Evolutionary conservation across 2,113 vertebrate genomes (phyloP).

Genomic region (Triplophysa dalaica): DNA sequence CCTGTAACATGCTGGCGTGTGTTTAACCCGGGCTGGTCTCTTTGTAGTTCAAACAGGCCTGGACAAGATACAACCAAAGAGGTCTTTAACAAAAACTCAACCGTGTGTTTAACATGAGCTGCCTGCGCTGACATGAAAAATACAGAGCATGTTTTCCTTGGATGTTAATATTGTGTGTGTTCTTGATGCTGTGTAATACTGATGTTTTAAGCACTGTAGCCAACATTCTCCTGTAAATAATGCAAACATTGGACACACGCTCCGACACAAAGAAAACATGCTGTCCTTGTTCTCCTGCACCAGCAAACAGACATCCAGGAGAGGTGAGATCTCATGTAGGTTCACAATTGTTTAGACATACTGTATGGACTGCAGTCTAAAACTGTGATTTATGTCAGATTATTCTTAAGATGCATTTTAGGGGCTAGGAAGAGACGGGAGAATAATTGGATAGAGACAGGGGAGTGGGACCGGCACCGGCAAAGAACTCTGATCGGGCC

Average conservation of each 20-base stretch:
- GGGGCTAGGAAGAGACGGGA: too few species aligned
- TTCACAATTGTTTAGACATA: not conserved
- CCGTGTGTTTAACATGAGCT: conserved; percentile 27
- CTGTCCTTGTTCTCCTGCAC: conserved; percentile 38
- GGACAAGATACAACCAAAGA: conserved; percentile 29
- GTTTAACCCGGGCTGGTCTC: conserved; percentile 1
- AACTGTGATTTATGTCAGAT: too few species aligned
- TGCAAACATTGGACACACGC: conserved; percentile 18
- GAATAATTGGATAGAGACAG: too few species aligned
- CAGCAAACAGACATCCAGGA: not conserved
- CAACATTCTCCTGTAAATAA: conserved; percentile 34
- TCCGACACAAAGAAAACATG: conserved; percentile 6
- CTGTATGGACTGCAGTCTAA: too few species aligned
- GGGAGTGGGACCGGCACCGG: too few species aligned
- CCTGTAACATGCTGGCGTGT: conserved; percentile 10
- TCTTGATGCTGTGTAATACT: not conserved
- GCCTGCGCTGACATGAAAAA: conserved; percentile 50
- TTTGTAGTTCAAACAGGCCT: conserved; percentile 40
- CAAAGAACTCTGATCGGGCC: too few species aligned
- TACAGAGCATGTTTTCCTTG: not conserved
- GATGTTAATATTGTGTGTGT: conserved; percentile 6
- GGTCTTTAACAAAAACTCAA: conserved; percentile 26
- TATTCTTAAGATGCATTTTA: too few species aligned
- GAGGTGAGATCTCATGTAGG: conserved; percentile 23
- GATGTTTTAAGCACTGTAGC: not conserved